Conservation (phyloP, 1,140 invertebrate species). For the Diprion similis region DNA sequence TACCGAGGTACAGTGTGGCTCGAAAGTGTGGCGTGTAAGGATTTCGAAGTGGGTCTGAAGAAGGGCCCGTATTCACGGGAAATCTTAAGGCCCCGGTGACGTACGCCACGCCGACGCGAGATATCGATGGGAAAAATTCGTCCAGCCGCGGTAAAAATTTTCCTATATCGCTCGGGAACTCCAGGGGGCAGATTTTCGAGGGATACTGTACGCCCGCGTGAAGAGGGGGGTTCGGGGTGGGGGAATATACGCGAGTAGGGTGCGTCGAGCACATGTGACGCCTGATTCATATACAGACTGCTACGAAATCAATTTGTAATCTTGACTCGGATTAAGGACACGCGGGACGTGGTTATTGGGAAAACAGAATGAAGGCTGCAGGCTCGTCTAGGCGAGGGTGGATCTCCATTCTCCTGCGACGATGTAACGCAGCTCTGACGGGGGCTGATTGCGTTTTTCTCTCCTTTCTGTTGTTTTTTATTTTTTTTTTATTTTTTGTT, state of each 20-base stretch:
- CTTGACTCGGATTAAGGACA: slow-evolving; percentile 61
- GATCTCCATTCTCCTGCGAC: slow-evolving; percentile 1
- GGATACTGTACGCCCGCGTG: slow-evolving; percentile 25
- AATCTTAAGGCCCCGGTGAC: background rate
- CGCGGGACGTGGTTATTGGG: slow-evolving; percentile 17
- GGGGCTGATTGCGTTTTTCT: background rate
- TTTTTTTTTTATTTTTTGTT: slow-evolving; percentile 13
- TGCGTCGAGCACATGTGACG: slow-evolving; percentile 61
- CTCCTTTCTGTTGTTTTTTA: slow-evolving; percentile 6
- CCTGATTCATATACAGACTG: slow-evolving; percentile 63
- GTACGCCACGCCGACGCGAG: background rate
- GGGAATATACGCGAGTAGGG: slow-evolving; percentile 44
- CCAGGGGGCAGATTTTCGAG: background rate
- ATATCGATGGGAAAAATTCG: background rate
- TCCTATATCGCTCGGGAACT: background rate
- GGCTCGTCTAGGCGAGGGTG: background rate
- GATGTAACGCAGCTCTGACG: too few relatives aligned
- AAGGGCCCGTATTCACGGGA: background rate
- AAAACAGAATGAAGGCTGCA: background rate
- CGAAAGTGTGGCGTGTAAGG: background rate
- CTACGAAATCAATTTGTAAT: slow-evolving; percentile 64
- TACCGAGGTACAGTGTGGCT: slow-evolving; percentile 32
- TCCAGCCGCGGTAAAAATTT: too few relatives aligned
- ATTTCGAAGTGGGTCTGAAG: slow-evolving; percentile 32
- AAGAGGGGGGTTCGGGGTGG: slow-evolving; percentile 2